Evolutionary conservation across 2,797 vertebrate genomes (phyloP), one percentile per base, ranked within the genome.

Genomic region (Discoglossus pictus): DNA sequence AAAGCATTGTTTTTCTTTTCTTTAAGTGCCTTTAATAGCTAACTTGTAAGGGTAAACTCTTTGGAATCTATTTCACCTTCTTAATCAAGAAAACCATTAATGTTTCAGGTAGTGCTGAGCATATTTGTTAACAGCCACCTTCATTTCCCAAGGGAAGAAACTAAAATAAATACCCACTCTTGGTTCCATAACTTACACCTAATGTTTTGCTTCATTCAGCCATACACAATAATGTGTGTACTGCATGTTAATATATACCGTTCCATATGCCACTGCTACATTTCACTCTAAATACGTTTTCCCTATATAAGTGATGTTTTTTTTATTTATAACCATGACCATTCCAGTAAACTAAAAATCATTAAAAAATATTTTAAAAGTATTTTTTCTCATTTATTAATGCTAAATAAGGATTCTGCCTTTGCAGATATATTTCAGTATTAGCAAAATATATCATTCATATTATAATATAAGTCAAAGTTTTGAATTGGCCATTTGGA

Each of bases 21-120:
- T 46, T 54, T 60, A 68, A 56, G 42, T 78, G 51, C 35, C 17
- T 76, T 17, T 77, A 68, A 76, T 74, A 61, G 54, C 72, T 65
- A 76, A 16, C 38, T n/a, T 24, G 50, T 72, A 59, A 53, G 10
- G 18, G 36, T 13, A 61, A 35, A 48, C 40, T 47, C 20, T 35
- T 42, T 39, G 13, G 16, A 35, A 17, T 34, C 53, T 50, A 48
- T 16, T 42, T 48, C 24, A 35, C 34, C 11, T 27, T 47, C 43
- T 56, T 50, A 48, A 63, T 55, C 17, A 69, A 34, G 48, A 39
- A 31, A 24, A 5, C 42, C 40, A 31, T 55, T 53, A 56, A 42
- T 35, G n/a, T 13, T 39, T 12, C 11, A 42, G 34, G 51, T 27
- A 52, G 31, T 6, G 21, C 15, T 72, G 42, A 65, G 25, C 2